Conservation (phyloP, 2,888 invertebrate genomes). For the Cataglyphis cursor region DNA sequence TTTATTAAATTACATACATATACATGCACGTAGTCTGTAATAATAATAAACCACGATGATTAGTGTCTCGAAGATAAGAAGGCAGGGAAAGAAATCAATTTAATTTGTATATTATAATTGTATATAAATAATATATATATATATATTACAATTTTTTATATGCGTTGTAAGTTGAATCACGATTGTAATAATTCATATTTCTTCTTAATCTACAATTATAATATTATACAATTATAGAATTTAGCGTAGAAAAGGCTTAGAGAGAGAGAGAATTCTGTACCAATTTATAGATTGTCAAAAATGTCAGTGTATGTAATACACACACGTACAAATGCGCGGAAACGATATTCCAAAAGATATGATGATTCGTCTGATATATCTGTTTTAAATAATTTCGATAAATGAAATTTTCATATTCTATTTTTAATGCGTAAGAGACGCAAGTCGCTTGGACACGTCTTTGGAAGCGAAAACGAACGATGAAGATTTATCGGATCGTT, state of each 20-base stretch:
- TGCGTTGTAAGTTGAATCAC: not conserved
- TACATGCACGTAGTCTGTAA: not conserved
- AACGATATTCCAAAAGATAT: not conserved
- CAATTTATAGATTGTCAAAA: not conserved
- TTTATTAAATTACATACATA: conserved; percentile 17
- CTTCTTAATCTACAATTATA: not conserved
- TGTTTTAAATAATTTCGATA: conserved; percentile 27
- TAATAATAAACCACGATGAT: conserved; percentile 3
- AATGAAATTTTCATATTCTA: conserved; percentile 20
- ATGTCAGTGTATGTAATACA: not conserved
- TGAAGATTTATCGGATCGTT: conserved; percentile 35
- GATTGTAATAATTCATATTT: not conserved
- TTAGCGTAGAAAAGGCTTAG: not conserved
- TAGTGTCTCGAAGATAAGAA: not conserved
- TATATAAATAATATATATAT: too few relatives aligned
- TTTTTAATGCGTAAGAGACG: conserved; percentile 33
- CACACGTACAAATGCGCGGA: not conserved
- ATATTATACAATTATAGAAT: not conserved
- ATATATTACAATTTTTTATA: not conserved
- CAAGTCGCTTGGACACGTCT: conserved; percentile 2
- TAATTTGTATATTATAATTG: not conserved
- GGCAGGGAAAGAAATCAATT: not conserved
- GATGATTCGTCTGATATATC: conserved; percentile 3
- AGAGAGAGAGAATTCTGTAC: not conserved
- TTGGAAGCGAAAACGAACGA: conserved; percentile 2